Base-by-base conservation (phyloP, 2,888 invertebrate genomes). In the Euclidia mi region DNA sequence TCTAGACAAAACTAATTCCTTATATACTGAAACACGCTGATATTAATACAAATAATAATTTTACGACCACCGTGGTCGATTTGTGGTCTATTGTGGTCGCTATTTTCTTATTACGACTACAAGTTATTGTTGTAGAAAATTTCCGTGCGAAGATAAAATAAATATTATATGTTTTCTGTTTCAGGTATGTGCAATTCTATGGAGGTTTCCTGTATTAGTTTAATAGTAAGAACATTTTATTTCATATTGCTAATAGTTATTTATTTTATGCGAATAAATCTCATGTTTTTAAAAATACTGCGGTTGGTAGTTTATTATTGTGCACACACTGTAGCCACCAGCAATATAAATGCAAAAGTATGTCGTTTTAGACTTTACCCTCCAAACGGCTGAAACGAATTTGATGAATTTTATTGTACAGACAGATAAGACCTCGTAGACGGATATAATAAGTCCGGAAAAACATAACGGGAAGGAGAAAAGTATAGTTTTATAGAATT, bases 41-140 rank as follows among this genome's bases (percentile, higher is more conserved):
- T 62, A 48, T 29, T 18, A 25, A 59, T 59, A 62, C 58, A 53
- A 71, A 55, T 59, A 48, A 34, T 55, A 53, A 31, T 38, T 56
- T 51, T 37, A 48, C 18, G 40, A 29, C 38, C 41, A 12, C 20
- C 18, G 11, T 46, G 40, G 60, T 71, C 14, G 56, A 55, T 15
- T 41, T 49, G 74, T 18, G 51, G 62, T 59, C 1, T 37, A 37
- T 28, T 15, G 46, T 37, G 17, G 28, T 46, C 12, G 20, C 11
- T 17, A 37, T 37, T 35, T 35, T 25, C n/a, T 45, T 25, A 34
- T 10, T 35, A 25, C 15, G 3, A 17, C 20, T 40, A 40, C 40
- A 40, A 4, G 20, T 11, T 40, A 20, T 18, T 20, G 40, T 25
- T 14, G 7, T 7, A 7, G 34, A n/a, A 20, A 10, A 40, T 40